Percentiles rank a stretch among this genome's conserved stretches.
phyloP scores from a whole-genome alignment of 1,140 invertebrate species.

The Danaus melanippus region DNA sequence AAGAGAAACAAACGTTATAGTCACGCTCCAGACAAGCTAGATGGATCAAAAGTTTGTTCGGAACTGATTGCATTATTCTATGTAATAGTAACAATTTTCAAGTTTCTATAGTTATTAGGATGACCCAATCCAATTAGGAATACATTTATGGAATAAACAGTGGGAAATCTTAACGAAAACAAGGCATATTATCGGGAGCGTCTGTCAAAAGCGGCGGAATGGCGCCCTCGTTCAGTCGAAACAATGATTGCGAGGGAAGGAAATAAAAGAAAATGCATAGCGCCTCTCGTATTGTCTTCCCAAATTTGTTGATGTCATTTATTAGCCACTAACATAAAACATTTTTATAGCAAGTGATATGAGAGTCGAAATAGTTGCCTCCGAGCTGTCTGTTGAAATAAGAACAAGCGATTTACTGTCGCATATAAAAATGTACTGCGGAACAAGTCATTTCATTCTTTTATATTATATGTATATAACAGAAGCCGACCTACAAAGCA shows the following conservation, averaged over 20 bases:
- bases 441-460: conserved; percentile 15
- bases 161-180: conserved; percentile 49
- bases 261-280: conserved; percentile 56
- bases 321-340: conserved; percentile 72
- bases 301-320: conserved; percentile 71
- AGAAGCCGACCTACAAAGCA: not conserved
- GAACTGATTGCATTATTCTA: conserved; percentile 18
- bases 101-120: conserved; percentile 35
- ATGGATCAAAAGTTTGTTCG: conserved; percentile 25
- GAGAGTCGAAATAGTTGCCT: conserved; percentile 46
- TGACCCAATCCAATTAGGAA: conserved; percentile 51
- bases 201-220: conserved; percentile 50
- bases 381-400: conserved; percentile 39
- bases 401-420: conserved; percentile 55
- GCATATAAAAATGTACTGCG: conserved; percentile 57
- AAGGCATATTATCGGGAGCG: conserved; percentile 50
- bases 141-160: conserved; percentile 49
- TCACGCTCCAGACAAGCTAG: conserved; percentile 15
- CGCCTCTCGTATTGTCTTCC: conserved; percentile 68
- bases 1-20: conserved; percentile 17
- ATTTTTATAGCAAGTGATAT: conserved; percentile 69
- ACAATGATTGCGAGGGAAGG: conserved; percentile 60
- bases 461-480: conserved; percentile 7
- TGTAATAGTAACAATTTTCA: conserved; percentile 16
- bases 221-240: conserved; percentile 54